A percentile compares a stretch with the other conserved stretches of the same genome.
Evolutionary conservation across 2,113 vertebrate species (phyloP).

Genomic region (Panurus biarmicus): DNA sequence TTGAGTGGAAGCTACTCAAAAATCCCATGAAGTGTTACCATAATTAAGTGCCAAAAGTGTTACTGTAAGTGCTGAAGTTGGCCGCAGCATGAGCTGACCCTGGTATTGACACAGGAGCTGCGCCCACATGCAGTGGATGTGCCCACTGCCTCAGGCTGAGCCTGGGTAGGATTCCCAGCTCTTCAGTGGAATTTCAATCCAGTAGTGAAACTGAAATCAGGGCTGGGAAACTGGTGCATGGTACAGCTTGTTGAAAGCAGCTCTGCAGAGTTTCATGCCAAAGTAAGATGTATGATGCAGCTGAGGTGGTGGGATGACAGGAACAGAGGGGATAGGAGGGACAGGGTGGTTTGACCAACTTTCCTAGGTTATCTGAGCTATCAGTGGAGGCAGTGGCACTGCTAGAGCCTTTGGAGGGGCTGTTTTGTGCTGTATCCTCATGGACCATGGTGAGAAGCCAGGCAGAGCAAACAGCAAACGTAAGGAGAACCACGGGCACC

Average conservation of each 20-base stretch:
- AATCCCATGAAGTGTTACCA: background rate
- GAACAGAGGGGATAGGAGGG: background rate
- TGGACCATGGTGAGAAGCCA: background rate
- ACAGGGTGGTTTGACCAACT: background rate
- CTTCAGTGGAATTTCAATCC: background rate
- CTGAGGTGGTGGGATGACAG: fast-evolving
- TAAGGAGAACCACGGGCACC: background rate
- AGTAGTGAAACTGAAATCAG: background rate
- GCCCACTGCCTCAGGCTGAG: background rate
- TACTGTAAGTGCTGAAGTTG: background rate
- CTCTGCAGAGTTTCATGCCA: background rate
- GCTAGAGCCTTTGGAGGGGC: background rate
- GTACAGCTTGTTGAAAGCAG: background rate
- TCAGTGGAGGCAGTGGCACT: background rate
- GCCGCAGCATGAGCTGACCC: background rate
- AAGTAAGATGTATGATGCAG: background rate
- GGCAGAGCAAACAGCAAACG: background rate
- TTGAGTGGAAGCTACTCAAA: slow-evolving; percentile 26
- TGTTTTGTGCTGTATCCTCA: background rate
- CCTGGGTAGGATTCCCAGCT: background rate
- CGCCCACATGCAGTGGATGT: background rate
- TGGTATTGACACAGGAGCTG: background rate
- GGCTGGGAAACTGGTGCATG: background rate
- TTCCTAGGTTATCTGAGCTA: background rate
- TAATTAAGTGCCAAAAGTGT: background rate